Conservation (phyloP, 2,113 vertebrate genomes). For the Acrocephalus arundinaceus region DNA sequence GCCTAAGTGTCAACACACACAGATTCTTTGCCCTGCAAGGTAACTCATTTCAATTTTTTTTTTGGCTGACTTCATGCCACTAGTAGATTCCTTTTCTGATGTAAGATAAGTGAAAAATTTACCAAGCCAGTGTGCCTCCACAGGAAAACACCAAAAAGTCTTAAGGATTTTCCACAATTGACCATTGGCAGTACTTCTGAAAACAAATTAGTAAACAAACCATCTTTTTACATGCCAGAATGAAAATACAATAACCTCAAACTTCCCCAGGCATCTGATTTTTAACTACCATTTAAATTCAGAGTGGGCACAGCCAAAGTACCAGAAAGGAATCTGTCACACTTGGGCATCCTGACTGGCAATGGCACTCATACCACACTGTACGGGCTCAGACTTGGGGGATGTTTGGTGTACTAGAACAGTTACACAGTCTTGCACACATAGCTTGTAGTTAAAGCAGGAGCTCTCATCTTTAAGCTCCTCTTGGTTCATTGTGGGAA, state of each 20-base stretch:
- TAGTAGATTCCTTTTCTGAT: neutral
- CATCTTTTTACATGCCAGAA: neutral
- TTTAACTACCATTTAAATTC: neutral
- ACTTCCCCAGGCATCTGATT: neutral
- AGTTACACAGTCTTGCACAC: fast-evolving
- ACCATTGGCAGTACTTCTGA: neutral
- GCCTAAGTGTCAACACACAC: neutral
- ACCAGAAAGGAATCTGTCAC: neutral
- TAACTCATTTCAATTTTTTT: neutral
- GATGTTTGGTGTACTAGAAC: neutral
- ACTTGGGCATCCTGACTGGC: neutral
- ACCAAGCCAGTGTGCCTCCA: neutral
- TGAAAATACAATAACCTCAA: neutral
- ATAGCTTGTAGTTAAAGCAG: neutral
- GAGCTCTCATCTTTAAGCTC: neutral
- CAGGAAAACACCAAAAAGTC: neutral
- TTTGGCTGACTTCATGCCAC: neutral
- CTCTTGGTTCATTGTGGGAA: neutral
- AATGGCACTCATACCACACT: fast-evolving
- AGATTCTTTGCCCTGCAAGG: neutral
- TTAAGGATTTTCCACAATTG: neutral
- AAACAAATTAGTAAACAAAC: neutral
- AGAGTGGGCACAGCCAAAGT: neutral
- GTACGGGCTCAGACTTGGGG: neutral
- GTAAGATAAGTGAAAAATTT: neutral